Evolutionary conservation across 1,140 invertebrate species (phyloP), one percentile per base, ranked within the genome.

Genomic region (Drosophila pruinosa): DNA sequence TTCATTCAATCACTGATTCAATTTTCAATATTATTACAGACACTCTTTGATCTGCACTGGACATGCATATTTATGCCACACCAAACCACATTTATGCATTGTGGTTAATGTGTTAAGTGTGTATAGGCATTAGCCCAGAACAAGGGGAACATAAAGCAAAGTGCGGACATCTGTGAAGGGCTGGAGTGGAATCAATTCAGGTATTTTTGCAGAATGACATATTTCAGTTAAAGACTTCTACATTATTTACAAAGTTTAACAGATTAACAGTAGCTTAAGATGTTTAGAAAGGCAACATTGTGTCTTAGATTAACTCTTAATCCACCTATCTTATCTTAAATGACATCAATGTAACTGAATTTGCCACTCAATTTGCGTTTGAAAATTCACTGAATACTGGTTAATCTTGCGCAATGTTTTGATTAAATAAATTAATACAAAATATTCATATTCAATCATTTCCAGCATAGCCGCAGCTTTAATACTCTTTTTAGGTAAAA

Each of bases 31-130:
- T 50, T 22, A 50, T 21, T 21, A 22, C 12, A 12, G 17, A 10
- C 14, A 6, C 21, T 14, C 43, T 47, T 47, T 47, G 43, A 47
- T 47, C 43, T 7, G 5, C 6, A 6, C 22, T 15, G 43, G 12
- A 47, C 39, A 19, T 10, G 14, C 39, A 47, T 17, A 57, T 26
- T 50, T 15, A 50, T 19, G 15, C 24, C 47, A n/a, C 17, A 50
- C 17, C 47, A 39, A 19, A 45, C n/a, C 19, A 50, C 47, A 19
- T 19, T 7, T 43, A 12, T 3, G 22, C 26, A 12, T 36, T 48
- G 57, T 48, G 28, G 31, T 22, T 59, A 59, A 59, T 59, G 43
- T 19, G 45, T 48, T 59, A 38, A 59, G 57, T 59, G 57, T 28
- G 19, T 21, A 14, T 8, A 22, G 53, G 19, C 8, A 22, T 17